Evolutionary conservation across 2,113 vertebrate genomes (phyloP).

Genomic region (Pyrgilauda ruficollis): DNA sequence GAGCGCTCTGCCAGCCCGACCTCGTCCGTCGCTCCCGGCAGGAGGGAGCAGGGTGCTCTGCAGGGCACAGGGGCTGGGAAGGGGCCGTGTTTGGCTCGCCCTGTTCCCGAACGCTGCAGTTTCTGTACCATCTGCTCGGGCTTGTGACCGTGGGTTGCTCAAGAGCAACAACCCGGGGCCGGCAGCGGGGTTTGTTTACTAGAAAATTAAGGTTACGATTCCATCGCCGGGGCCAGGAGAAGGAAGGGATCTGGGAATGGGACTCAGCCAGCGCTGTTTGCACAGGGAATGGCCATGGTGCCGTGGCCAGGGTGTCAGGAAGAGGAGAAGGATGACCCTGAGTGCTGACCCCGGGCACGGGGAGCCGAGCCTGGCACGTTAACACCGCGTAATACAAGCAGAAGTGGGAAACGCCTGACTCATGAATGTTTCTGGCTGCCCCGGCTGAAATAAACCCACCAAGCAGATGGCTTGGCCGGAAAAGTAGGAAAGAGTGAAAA

Average conservation of each 20-base stretch:
- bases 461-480: slow-evolving; percentile 35
- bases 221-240: not conserved
- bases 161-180: slow-evolving; percentile 27
- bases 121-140: not conserved
- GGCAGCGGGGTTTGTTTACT: slow-evolving; percentile 43
- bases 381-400: not conserved
- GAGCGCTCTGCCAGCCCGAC: not conserved
- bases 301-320: slow-evolving; percentile 2
- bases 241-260: not conserved
- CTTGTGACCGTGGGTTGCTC: slow-evolving; percentile 40
- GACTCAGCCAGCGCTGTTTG: not conserved
- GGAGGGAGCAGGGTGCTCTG: not conserved
- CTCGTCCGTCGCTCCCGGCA: not conserved
- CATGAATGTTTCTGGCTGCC: slow-evolving; percentile 2
- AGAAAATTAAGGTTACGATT: not conserved
- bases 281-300: not conserved
- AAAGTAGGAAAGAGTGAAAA: not conserved
- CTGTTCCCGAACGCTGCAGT: not conserved
- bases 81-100: not conserved
- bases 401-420: slow-evolving; percentile 60
- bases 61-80: not conserved
- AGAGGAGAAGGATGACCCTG: slow-evolving; percentile 1
- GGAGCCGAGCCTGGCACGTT: not conserved
- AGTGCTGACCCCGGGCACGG: not conserved
- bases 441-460: slow-evolving; percentile 10